Base-by-base conservation (phyloP, 2,113 vertebrate genomes). In the Ariopsis seemanni region DNA sequence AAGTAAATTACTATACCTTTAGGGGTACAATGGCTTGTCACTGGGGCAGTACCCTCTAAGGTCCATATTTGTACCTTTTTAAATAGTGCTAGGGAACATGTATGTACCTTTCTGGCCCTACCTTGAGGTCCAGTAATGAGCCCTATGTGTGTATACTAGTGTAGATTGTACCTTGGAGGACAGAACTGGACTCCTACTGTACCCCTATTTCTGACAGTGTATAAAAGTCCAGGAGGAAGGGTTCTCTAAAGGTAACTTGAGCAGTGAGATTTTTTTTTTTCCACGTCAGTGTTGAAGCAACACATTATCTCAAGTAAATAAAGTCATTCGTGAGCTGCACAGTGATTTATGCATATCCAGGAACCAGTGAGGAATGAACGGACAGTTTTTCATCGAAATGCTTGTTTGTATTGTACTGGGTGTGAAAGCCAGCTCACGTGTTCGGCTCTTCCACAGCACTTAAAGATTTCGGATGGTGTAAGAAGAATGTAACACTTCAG, bases 171-270 rank as follows among this genome's bases (percentile, higher is more conserved):
- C 42, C 42, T 42, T 42, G 42, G 42, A 4, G 42, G 42, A 42
- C 42, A 42, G 4, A 42, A 42, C 42, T 42, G 42, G 42, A 42
- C 42, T 42, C 42, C 42, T 0, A 42, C 42, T 42, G 42, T 42
- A 42, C 42, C 42, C 42, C 42, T 42, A 42, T 42, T 42, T 42
- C 34, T 42, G 34, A 42, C 34, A 2, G 2, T 42, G 42, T 78
- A 60, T 85, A 86, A 81, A 93, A 93, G 90, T 93, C 90, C 91
- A 94, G 92, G 91, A 92, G 84, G 60, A 88, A 15, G 6, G 25
- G 15, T 74, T 25, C 8, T 55, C 34, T 9, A 75, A 22, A 10
- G 9, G 6, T 25, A 0, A n/a, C 27, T 74, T 71, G 27, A 7
- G 71, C 48, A 53, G 50, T 53, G 22, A n/a, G 0, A 6, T 74